These are phyloP conservation scores for Amazona vittata DNA, from an alignment of 2,113 vertebrate species.

Conservation along the genomic window DNA sequence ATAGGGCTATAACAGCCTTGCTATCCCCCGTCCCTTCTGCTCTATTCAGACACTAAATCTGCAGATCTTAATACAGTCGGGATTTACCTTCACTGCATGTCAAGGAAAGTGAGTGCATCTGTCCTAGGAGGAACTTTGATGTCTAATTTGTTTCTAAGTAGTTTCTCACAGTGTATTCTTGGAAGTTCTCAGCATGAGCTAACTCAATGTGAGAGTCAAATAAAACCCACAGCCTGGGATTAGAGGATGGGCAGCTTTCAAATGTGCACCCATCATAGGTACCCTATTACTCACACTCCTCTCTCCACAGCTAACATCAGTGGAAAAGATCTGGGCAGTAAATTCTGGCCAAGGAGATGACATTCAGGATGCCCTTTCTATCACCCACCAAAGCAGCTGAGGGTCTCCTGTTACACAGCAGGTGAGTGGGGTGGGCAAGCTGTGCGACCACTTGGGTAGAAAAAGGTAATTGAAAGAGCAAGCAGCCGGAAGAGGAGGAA, in stretches of 20 bases:
- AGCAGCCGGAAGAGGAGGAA: not conserved
- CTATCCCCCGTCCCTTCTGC: not conserved
- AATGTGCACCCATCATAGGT: not conserved
- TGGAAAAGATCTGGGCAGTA: not conserved
- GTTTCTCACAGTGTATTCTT: not conserved
- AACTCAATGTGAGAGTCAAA: not conserved
- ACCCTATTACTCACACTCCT: not conserved
- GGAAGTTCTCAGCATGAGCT: not conserved
- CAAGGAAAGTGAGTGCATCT: not conserved
- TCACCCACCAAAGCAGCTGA: conserved; percentile 57
- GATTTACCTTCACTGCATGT: not conserved
- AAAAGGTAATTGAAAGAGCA: not conserved
- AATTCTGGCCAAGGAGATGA: not conserved
- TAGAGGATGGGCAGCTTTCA: not conserved
- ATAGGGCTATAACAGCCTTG: not conserved
- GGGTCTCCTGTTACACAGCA: conserved; percentile 65
- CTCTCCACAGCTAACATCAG: not conserved
- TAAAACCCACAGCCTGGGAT: not conserved
- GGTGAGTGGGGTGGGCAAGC: conserved; percentile 39
- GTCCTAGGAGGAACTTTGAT: not conserved
- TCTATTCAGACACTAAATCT: not conserved
- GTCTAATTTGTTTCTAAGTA: not conserved
- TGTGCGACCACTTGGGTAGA: not conserved
- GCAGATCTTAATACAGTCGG: not conserved
- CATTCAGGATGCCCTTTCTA: conserved; percentile 16